Evolutionary conservation across 2,888 invertebrate species (phyloP), one percentile per base, ranked within the genome.

Genomic region (Philonicus albiceps): DNA sequence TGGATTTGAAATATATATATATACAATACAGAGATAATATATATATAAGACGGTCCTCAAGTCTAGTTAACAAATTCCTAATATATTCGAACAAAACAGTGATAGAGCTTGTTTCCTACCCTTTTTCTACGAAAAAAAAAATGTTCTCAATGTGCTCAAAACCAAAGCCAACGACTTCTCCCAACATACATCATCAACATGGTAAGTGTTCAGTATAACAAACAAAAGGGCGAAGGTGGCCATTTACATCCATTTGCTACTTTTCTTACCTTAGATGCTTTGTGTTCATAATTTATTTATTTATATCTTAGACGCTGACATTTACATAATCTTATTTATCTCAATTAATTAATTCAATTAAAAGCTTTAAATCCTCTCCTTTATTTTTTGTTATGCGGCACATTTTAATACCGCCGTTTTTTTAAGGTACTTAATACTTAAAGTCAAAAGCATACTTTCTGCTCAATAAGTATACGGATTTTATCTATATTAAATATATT

Each of bases 141-240:
- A 92, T 92, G 92, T 92, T 92, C 88, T 92, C 92, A 89, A 92
- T 92, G 92, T 92, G 92, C 90, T 91, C 92, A 87, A 92, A 91
- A 90, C 91, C 91, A 88, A 91, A 91, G 88, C 91, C 91, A 86
- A 90, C 90, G 89, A 91, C 90, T 88, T 90, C 91, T 88, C 89
- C 89, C 4, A 90, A 88, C 86, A 86, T 89, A 87, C 91, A 91
- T 83, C 91, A 40, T 37, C 49, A 87, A 75, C 85, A 75, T 53
- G 85, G 85, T 85, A 85, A 74, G 85, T 64, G 8, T 64, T 64
- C 64, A 3, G 27, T 64, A 19, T 64, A 13, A 64, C 64, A 64
- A 64, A 27, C 64, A 64, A 27, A 64, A 16, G 27, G 64, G 19
- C 64, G 27, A 64, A 64, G 64, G 64, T 64, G 27, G 64, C 64